Base-by-base conservation (phyloP, 2,888 invertebrate genomes). In the Callimorpha dominula region DNA sequence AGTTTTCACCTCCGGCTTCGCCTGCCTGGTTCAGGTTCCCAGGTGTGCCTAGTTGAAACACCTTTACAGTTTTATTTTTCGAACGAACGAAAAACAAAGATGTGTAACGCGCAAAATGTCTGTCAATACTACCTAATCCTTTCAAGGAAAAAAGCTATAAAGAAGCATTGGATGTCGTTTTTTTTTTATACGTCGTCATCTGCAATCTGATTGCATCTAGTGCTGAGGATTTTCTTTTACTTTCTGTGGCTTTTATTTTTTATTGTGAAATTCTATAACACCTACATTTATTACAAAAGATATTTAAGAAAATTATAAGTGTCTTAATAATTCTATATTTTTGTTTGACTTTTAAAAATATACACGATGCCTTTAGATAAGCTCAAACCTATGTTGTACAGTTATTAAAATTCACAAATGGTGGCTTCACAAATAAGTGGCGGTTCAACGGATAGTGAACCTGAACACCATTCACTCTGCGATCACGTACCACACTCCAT, bases 401-500 rank as follows among this genome's bases (percentile, higher is more conserved):
- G 75, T 75, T 80, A 80, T 77, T 76, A 72, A 72, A 72, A 83
- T 83, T 81, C 83, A 83, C 60, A 77, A 75, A 78, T 81, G 72
- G 74, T 50, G 52, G 50, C 15, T 64, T 15, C 50, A 77, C 77
- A 82, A 83, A 82, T 80, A 81, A 76, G 50, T 64, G 67, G 71
- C 81, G 72, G 78, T 78, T 81, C 70, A 78, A 81, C 70, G 81
- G 69, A 75, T 81, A 64, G 66, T 63, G 68, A 70, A 65, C 72
- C 31, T 31, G 50, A 50, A 31, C 40, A 62, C 76, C 74, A 78
- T 81, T 83, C 83, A 83, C 74, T 81, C 75, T 62, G 54, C 75
- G 62, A 74, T 72, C 81, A 83, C 78, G 82, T 80, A 81, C 82
- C 75, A 75, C 77, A 75, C 72, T 72, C 81, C 79, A 86, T 87